Evolutionary conservation across 2,888 invertebrate species (phyloP), one percentile per base, ranked within the genome.

Genomic region (Incurvaria masculella): DNA sequence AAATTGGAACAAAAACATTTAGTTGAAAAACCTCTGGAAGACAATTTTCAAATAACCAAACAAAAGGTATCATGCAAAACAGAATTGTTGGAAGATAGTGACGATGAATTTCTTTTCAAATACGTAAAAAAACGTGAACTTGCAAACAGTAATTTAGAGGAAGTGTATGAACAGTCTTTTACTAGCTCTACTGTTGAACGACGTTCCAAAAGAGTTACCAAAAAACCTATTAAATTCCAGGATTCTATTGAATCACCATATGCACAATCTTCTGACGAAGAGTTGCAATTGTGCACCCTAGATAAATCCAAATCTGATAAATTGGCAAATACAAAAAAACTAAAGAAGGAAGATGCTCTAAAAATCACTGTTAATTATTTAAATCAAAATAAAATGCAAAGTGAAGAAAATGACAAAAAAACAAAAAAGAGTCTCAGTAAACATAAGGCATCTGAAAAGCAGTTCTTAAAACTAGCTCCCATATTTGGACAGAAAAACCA

Each of bases 391-490:
- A 42, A 41, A 53, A 44, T 49, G 23, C 16, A 48, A 54, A 49
- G 48, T 2, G 51, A 49, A 44, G 44, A 53, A 20, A 21, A 46
- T 14, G 50, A 46, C 10, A 21, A 23, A 26, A 27, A 16, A 39
- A 49, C 55, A 18, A 60, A 59, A 44, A 59, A n/a, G n/a, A n/a
- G n/a, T n/a, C n/a, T n/a, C n/a, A n/a, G n/a, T n/a, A n/a, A n/a
- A n/a, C n/a, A n/a, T n/a, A n/a, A n/a, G n/a, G n/a, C n/a, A n/a
- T n/a, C n/a, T n/a, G n/a, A n/a, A n/a, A n/a, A n/a, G n/a, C n/a
- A n/a, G n/a, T n/a, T n/a, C n/a, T n/a, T n/a, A n/a, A 87, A 86
- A 66, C 60, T 88, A 40, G 90, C 90, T 1, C 89, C 91, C n/a
- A 73, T 91, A 42, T 91, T 91, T 66, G 61, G 79, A 39, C 64